A percentile compares a stretch with the other conserved stretches of the same genome.
phyloP scores from a whole-genome alignment of 2,797 vertebrate genomes.

The Onychomys torridus region DNA sequence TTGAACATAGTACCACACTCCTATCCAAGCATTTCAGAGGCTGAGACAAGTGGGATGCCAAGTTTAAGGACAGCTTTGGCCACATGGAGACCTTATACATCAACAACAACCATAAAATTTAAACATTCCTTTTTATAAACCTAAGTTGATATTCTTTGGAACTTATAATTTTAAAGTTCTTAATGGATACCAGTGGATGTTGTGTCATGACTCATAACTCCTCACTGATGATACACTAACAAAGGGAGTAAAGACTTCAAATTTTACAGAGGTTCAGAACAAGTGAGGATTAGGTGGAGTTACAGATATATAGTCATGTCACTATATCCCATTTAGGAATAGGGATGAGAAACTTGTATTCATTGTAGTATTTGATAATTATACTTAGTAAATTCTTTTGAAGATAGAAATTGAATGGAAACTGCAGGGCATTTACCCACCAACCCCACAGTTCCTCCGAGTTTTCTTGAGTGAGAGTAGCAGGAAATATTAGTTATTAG shows the following conservation, averaged over 20 bases:
- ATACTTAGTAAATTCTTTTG: constrained; percentile 21
- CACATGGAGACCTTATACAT: background rate
- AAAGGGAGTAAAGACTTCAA: background rate
- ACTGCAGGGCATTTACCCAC: background rate
- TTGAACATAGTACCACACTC: background rate
- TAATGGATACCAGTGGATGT: background rate
- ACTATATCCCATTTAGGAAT: background rate
- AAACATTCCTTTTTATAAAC: background rate
- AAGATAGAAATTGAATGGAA: constrained; percentile 11
- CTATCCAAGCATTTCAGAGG: background rate
- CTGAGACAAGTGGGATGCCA: background rate
- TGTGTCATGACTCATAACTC: background rate
- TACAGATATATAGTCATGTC: background rate
- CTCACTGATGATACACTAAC: background rate
- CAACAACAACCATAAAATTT: background rate
- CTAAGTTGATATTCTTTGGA: constrained; percentile 10
- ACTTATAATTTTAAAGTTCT: background rate
- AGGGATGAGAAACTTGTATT: background rate
- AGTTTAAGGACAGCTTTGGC: background rate
- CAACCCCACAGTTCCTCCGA: no score
- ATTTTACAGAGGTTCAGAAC: background rate
- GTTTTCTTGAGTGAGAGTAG: no score
- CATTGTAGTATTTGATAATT: background rate
- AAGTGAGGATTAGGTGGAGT: constrained; percentile 3
- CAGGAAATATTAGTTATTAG: no score